Evolutionary conservation across 2,888 invertebrate genomes (phyloP).

Genomic region (Ferdinandea cuprea): DNA sequence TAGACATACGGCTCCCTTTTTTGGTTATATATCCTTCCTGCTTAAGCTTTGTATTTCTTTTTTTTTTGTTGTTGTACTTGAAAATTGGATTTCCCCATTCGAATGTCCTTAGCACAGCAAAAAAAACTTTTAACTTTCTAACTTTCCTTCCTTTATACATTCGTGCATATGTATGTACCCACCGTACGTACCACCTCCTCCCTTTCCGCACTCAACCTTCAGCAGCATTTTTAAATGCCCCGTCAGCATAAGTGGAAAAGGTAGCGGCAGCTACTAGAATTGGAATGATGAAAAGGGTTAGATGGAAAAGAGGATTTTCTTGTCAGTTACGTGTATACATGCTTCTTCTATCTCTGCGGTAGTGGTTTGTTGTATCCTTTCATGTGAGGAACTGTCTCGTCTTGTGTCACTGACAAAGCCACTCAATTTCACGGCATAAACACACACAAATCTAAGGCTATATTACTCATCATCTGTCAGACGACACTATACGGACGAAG

Average conservation of each 20-base stretch:
- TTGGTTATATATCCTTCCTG: slow-evolving; percentile 59
- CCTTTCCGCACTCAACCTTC: neutral
- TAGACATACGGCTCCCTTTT: slow-evolving; percentile 7
- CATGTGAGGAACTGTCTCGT: slow-evolving; percentile 41
- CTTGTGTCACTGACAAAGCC: slow-evolving; percentile 64
- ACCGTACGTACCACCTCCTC: neutral
- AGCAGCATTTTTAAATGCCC: slow-evolving; percentile 69
- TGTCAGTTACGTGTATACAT: slow-evolving; percentile 57
- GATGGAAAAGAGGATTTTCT: slow-evolving; percentile 67
- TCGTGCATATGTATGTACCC: slow-evolving; percentile 10
- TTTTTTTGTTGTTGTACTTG: no score
- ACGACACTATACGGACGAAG: slow-evolving; percentile 6
- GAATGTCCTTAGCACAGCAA: slow-evolving; percentile 55
- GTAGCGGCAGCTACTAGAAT: slow-evolving; percentile 47
- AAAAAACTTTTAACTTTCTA: slow-evolving; percentile 45
- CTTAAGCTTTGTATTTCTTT: slow-evolving; percentile 47
- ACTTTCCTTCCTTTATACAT: slow-evolving; percentile 26
- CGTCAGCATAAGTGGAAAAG: slow-evolving; percentile 69
- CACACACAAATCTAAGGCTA: slow-evolving; percentile 66
- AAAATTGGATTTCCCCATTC: slow-evolving; percentile 72
- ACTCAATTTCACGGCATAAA: slow-evolving; percentile 72
- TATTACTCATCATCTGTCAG: slow-evolving; percentile 66
- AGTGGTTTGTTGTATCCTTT: slow-evolving; percentile 29
- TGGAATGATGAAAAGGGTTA: slow-evolving; percentile 58
- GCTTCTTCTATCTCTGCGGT: slow-evolving; percentile 14